These are phyloP conservation scores for Catharus fuscescens DNA, from an alignment of 2,113 vertebrate species.

Conservation along the genomic window DNA sequence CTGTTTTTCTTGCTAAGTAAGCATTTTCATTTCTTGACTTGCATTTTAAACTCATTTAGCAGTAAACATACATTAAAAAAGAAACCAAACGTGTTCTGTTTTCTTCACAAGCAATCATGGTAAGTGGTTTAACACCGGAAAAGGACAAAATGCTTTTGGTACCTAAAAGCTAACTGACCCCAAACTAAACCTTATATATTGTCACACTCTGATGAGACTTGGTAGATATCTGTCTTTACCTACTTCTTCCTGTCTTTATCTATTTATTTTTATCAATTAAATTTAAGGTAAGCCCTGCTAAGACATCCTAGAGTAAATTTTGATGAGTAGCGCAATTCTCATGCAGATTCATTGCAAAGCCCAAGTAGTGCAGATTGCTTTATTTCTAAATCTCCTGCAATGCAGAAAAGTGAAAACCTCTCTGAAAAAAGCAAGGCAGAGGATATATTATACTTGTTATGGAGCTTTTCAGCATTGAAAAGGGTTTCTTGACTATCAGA, in stretches of 20 bases:
- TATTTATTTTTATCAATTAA: not conserved
- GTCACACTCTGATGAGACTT: not conserved
- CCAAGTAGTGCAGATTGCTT: not conserved
- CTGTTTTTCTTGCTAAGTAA: not conserved
- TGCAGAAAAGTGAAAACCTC: not conserved
- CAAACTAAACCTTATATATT: not conserved
- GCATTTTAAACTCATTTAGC: constrained; percentile 29
- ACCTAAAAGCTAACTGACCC: not conserved
- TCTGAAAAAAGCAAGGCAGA: not conserved
- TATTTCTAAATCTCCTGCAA: not conserved
- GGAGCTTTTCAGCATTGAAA: not conserved
- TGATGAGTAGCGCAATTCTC: not conserved
- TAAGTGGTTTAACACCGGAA: not conserved
- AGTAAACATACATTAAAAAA: constrained; percentile 6
- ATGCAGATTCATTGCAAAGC: not conserved
- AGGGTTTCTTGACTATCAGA: not conserved
- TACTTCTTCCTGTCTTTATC: not conserved
- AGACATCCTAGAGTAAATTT: not conserved
- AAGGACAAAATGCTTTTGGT: not conserved
- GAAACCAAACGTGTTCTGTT: not conserved
- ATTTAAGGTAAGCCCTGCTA: not conserved
- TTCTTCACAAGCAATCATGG: not conserved
- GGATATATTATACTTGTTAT: not conserved
- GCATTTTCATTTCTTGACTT: constrained; percentile 39
- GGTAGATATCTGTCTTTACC: not conserved